phyloP scores from a whole-genome alignment of 2,797 vertebrate species.

The Perodicticus potto region DNA sequence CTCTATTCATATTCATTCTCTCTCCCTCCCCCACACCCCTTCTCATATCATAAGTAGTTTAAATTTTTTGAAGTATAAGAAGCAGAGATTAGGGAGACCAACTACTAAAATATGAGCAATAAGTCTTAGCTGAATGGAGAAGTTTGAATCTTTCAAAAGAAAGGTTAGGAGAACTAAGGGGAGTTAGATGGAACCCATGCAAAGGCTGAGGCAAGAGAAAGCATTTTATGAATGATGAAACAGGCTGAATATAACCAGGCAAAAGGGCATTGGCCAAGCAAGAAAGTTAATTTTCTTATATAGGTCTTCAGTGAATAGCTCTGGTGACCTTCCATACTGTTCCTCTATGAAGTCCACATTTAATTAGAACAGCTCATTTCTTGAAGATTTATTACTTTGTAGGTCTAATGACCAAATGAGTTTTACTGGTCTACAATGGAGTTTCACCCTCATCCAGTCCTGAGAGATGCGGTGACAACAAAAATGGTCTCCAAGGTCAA shows the following conservation, averaged over 20 bases:
- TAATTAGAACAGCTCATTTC: background rate
- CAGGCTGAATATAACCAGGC: background rate
- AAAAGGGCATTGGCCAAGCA: background rate
- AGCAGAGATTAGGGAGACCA: background rate
- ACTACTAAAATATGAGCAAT: background rate
- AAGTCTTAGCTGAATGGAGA: background rate
- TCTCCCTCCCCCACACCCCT: background rate
- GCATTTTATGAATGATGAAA: background rate
- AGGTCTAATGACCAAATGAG: background rate
- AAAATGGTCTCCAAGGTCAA: background rate
- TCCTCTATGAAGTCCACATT: background rate
- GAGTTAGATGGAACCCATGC: background rate
- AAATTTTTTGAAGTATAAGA: background rate
- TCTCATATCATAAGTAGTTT: background rate
- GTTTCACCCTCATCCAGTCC: background rate
- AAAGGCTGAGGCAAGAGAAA: background rate
- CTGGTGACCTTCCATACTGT: background rate
- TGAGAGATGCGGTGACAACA: background rate
- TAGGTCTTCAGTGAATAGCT: background rate
- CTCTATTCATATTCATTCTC: background rate
- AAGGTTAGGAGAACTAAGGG: background rate
- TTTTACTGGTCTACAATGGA: background rate
- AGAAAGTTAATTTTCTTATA: background rate
- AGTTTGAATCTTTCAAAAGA: constrained; percentile 3
- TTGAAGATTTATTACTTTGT: background rate